These are phyloP conservation scores for Aleiodes sp. DNA, from an alignment of 1,140 invertebrate species.

Conservation along the genomic window DNA sequence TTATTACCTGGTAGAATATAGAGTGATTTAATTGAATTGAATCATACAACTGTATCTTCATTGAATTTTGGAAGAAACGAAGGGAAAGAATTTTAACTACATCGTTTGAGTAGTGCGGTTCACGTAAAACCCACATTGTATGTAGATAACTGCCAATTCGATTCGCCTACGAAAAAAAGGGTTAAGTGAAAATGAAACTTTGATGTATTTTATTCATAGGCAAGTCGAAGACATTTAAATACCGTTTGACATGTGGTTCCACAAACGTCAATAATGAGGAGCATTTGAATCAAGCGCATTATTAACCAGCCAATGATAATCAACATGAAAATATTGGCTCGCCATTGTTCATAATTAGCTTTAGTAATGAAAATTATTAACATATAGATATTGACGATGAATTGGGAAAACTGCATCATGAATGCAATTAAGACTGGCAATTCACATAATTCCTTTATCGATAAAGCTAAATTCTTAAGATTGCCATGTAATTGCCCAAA, in stretches of 20 bases:
- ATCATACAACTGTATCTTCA: conserved; percentile 20
- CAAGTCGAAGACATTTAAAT: not conserved
- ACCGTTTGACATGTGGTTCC: conserved; percentile 10
- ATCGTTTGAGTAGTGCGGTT: conserved; percentile 4
- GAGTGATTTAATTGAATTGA: conserved; percentile 8
- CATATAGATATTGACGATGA: conserved; percentile 14
- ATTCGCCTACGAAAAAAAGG: conserved; percentile 6
- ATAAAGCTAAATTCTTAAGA: not conserved
- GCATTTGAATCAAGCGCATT: conserved; percentile 9
- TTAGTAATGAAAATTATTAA: not conserved
- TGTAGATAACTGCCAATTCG: conserved; percentile 8
- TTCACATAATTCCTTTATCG: conserved; percentile 10
- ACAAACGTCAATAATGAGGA: conserved; percentile 8
- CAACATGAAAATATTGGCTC: not conserved
- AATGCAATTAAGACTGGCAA: not conserved
- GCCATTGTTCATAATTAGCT: conserved; percentile 1
- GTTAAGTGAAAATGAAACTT: not conserved
- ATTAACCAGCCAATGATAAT: conserved; percentile 1
- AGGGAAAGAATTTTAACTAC: conserved; percentile 13
- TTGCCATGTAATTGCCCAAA: conserved; percentile 1
- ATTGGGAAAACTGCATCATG: conserved; percentile 9
- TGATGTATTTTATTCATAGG: not conserved
- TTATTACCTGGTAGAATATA: not conserved
- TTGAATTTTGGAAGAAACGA: not conserved
- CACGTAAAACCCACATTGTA: not conserved